Evolutionary conservation across 2,113 vertebrate genomes (phyloP), one percentile per base, ranked within the genome.

Genomic region (Crotalus horridus): DNA sequence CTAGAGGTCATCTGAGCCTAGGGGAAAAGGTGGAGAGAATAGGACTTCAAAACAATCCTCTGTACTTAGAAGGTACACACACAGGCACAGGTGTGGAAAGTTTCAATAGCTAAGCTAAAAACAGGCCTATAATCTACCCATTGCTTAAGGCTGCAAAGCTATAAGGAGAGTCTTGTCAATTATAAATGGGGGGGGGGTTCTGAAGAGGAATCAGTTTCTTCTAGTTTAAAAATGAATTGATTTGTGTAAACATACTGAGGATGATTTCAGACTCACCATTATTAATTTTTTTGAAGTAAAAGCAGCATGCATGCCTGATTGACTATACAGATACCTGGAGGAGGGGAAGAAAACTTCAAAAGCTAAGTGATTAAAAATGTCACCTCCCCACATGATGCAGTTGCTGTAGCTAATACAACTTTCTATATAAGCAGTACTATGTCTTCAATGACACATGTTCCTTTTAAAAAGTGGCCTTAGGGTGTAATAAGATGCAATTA

Each of bases 51-150:
- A 93, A 39, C 90, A 94, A 94, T 94, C 74, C 61, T 3, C 87
- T 59, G 46, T 56, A 91, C 29, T 61, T 69, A 95, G 94, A 94
- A 64, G 85, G 0, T 94, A 53, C 91, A 94, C 94, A 94, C 90
- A 48, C 56, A 88, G 46, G 2, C 87, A 88, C 95, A 96, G 94
- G 93, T 96, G 93, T 96, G 95, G 90, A 96, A 93, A 94, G 2
- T 85, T 93, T 58, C 58, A 95, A 51, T 92, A 90, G 95, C 74
- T 94, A 69, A 94, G 43, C 43, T 56, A 64, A 74, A 33, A 39
- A 33, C 11, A 89, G 43, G 43, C 54, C 90, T 95, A 59, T 94
- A 96, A 97, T 94, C 59, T 95, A 92, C 56, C 74, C 69, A 6
- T 94, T 93, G 94, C 95, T 95, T 92, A 81, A 94, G 92, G 92